phyloP scores from a whole-genome alignment of 2,113 vertebrate species.

The Caloenas nicobarica region DNA sequence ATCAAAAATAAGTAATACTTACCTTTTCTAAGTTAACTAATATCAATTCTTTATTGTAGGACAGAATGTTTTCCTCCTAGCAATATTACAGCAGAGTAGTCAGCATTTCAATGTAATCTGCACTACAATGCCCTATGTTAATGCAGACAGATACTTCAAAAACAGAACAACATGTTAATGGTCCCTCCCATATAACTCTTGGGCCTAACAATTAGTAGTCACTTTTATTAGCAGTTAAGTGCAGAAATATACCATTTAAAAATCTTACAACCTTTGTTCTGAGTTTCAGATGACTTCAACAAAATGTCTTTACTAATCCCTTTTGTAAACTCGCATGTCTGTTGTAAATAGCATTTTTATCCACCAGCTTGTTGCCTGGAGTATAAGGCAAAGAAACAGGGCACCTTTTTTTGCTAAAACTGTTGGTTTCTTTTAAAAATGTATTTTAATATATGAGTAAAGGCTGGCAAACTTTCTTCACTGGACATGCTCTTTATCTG shows the following conservation, averaged over 20 bases:
- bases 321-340: neutral
- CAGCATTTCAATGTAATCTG: constrained; percentile 69
- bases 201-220: constrained; percentile 58
- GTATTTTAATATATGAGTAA: neutral
- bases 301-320: constrained; percentile 28
- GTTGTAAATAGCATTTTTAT: neutral
- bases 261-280: constrained; percentile 58
- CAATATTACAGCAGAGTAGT: constrained; percentile 35
- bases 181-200: constrained; percentile 60
- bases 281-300: constrained; percentile 20
- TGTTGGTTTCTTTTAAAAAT: neutral
- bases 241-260: constrained; percentile 57
- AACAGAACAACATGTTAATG: constrained; percentile 62
- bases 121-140: constrained; percentile 69
- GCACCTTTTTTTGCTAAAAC: neutral
- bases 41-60: neutral
- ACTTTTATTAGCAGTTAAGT: constrained; percentile 65
- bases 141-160: constrained; percentile 65
- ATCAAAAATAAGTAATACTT: neutral
- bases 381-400: neutral
- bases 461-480: constrained; percentile 24
- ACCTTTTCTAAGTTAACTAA: neutral
- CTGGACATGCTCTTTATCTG: neutral
- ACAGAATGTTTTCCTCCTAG: neutral
- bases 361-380: neutral